Evolutionary conservation across 2,888 invertebrate species (phyloP).

Genomic region (Apotomis turbidana): DNA sequence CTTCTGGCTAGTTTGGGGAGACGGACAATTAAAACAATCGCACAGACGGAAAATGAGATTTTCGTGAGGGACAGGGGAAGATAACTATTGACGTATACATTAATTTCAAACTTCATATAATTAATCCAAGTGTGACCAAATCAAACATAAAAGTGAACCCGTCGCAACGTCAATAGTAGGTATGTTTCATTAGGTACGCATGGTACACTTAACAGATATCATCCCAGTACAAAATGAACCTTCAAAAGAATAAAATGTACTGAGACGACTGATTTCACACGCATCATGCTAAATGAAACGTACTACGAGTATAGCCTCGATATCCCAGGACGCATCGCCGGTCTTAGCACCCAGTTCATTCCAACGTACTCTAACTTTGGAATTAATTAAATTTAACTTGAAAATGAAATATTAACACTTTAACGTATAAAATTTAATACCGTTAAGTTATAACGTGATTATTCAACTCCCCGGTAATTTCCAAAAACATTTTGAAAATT

Average conservation of each 20-base stretch:
- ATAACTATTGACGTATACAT: slow-evolving; percentile 1
- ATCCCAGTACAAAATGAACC: too few relatives aligned
- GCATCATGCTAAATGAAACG: too few relatives aligned
- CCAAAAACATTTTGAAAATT: slow-evolving; percentile 82
- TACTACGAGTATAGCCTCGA: background rate
- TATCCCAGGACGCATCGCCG: slow-evolving; percentile 42
- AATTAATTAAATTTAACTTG: slow-evolving; percentile 84
- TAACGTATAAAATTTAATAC: slow-evolving; percentile 84
- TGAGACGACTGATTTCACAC: too few relatives aligned
- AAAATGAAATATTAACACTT: slow-evolving; percentile 85
- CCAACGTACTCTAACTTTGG: slow-evolving; percentile 70
- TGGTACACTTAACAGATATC: too few relatives aligned
- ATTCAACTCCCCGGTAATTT: slow-evolving; percentile 81
- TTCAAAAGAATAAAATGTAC: too few relatives aligned
- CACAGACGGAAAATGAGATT: slow-evolving; percentile 4
- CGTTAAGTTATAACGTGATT: slow-evolving; percentile 83
- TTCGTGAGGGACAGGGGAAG: background rate
- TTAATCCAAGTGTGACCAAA: background rate
- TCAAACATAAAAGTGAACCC: too few relatives aligned
- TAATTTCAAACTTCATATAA: background rate
- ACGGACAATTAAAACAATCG: slow-evolving; percentile 25
- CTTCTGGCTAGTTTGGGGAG: slow-evolving; percentile 13
- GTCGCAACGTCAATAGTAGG: background rate
- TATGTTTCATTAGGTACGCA: too few relatives aligned
- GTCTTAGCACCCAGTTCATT: slow-evolving; percentile 23